A percentile compares a stretch with the other conserved stretches of the same genome.
Conservation (phyloP, 2,113 vertebrate species). For the Hoplias malabaricus region DNA sequence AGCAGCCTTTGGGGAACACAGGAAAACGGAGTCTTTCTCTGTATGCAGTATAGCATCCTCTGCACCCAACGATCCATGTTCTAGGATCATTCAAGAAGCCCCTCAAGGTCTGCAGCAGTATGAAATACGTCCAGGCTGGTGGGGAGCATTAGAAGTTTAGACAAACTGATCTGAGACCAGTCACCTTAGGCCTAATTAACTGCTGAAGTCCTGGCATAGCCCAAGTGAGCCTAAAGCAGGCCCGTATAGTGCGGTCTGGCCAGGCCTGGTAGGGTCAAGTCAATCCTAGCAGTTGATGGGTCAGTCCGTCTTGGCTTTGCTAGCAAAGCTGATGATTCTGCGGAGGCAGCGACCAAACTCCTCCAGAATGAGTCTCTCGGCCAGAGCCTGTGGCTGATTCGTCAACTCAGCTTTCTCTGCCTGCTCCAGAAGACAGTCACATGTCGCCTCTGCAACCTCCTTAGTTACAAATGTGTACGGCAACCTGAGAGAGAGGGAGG, state of each 20-base stretch:
- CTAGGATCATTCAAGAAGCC: not conserved
- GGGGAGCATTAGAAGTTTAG: not conserved
- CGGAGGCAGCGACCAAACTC: conserved; percentile 97
- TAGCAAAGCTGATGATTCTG: conserved; percentile 94
- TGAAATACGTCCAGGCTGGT: not conserved
- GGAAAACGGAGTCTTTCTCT: not conserved
- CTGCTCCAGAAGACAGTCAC: conserved; percentile 92
- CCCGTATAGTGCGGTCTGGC: not conserved
- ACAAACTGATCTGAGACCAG: not conserved
- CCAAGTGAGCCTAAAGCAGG: not conserved
- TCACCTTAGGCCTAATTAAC: not conserved
- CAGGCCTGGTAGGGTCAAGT: conserved; percentile 34
- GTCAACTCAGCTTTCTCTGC: conserved; percentile 87
- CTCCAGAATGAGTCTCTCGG: conserved; percentile 92
- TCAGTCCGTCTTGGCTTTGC: conserved; percentile 92
- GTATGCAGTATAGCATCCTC: not conserved
- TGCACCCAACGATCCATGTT: not conserved
- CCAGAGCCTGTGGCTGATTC: conserved; percentile 82
- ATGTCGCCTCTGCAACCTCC: conserved; percentile 94
- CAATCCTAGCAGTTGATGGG: conserved; percentile 86
- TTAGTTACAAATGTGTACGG: conserved; percentile 96
- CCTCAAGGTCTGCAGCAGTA: not conserved
- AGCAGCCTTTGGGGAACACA: not conserved
- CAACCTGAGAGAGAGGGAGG: conserved; percentile 72
- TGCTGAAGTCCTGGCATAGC: not conserved